Percentiles rank a stretch among this genome's conserved stretches.
Evolutionary conservation across 1,140 invertebrate species (phyloP).

Genomic region (Drosophila santomea): DNA sequence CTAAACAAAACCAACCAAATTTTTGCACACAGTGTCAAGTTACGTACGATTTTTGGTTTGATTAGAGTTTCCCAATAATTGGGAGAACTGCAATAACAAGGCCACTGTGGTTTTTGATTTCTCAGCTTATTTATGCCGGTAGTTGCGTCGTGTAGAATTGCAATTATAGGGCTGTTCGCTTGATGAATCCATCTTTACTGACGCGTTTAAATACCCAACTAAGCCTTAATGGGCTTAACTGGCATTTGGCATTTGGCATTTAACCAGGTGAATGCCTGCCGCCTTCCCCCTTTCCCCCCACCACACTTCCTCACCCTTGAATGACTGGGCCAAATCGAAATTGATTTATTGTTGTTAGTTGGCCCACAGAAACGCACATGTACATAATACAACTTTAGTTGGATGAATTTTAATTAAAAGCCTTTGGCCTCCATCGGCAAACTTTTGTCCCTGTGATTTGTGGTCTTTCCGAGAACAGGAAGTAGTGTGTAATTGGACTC

Average conservation of each 20-base stretch:
- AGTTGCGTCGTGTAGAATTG: neutral
- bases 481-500: neutral
- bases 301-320: neutral
- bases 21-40: no score
- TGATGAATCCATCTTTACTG: constrained; percentile 4
- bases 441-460: constrained; percentile 23
- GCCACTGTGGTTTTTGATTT: no score
- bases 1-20: no score
- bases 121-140: no score
- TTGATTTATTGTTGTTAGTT: constrained; percentile 33
- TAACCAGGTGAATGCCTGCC: constrained; percentile 11
- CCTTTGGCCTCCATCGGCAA: constrained; percentile 16
- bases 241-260: constrained; percentile 7
- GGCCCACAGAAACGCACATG: constrained; percentile 5
- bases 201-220: constrained; percentile 1
- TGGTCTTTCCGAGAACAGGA: neutral
- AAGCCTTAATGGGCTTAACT: constrained; percentile 18
- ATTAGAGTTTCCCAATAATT: no score
- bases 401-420: constrained; percentile 37
- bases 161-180: neutral
- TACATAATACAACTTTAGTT: constrained; percentile 7
- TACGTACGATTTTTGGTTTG: no score
- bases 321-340: constrained; percentile 7
- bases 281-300: neutral
- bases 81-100: no score